Conservation (phyloP, 2,888 invertebrate genomes). For the Eustalomyia histrio region DNA sequence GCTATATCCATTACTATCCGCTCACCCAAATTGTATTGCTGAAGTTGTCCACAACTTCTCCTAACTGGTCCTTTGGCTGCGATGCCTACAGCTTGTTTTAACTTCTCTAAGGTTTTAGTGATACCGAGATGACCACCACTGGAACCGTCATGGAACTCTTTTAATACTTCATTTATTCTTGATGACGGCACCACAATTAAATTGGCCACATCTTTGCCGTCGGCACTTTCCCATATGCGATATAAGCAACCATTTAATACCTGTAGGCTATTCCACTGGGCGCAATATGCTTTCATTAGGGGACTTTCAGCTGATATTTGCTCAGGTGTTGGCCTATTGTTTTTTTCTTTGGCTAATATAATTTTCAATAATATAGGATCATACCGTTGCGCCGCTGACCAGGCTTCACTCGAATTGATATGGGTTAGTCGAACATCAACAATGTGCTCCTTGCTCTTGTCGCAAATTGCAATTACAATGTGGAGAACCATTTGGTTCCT, state of each 20-base stretch:
- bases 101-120: slow-evolving; percentile 4
- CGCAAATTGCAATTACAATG: no score
- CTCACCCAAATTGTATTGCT: background rate
- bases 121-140: background rate
- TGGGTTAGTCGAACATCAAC: no score
- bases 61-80: slow-evolving; percentile 9
- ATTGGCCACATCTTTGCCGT: background rate
- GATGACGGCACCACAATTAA: slow-evolving; percentile 3
- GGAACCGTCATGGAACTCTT: slow-evolving; percentile 3
- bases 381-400: background rate
- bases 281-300: background rate
- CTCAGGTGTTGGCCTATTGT: background rate
- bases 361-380: background rate
- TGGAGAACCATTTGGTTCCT: no score
- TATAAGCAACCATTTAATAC: no score
- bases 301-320: background rate
- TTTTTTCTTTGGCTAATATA: background rate
- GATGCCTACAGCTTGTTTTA: background rate
- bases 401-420: no score
- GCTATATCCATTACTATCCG: background rate
- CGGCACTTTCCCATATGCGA: background rate
- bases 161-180: background rate
- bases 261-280: background rate
- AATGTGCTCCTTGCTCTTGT: no score
- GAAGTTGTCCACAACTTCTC: background rate